These are phyloP conservation scores for Neofelis nebulosa DNA, from an alignment of 2,113 vertebrate genomes.

Conservation along the genomic window DNA sequence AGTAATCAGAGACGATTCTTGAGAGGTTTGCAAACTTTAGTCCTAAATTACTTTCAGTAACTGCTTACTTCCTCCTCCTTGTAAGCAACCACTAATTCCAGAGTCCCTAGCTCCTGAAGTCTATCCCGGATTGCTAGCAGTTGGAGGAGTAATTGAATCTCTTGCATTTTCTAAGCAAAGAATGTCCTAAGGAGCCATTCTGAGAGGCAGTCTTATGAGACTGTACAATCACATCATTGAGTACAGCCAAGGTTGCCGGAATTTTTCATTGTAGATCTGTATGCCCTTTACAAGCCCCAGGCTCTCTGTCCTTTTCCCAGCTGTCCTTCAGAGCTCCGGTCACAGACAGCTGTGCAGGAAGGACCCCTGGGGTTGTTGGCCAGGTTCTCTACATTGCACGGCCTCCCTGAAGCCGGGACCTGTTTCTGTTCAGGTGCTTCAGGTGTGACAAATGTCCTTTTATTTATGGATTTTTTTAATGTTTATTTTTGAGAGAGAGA, in stretches of 20 bases:
- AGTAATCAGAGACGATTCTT: neutral
- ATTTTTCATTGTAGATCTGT: neutral
- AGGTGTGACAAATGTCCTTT: neutral
- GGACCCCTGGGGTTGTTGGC: neutral
- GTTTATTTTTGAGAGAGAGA: too few species aligned
- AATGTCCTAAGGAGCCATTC: neutral
- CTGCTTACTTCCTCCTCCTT: neutral
- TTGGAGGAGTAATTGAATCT: neutral
- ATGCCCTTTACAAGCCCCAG: neutral
- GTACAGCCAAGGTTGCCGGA: neutral
- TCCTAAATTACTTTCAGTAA: neutral
- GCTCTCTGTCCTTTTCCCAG: neutral
- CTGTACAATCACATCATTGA: neutral
- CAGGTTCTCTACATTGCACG: neutral
- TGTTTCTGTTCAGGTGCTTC: neutral
- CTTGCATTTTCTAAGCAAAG: neutral
- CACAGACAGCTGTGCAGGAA: neutral
- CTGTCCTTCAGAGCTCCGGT: neutral
- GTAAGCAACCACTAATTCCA: neutral
- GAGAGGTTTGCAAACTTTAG: neutral
- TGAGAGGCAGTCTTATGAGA: neutral
- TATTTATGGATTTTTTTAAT: too few species aligned
- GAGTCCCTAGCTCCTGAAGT: neutral
- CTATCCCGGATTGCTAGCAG: neutral
- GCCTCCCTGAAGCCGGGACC: neutral